Evolutionary conservation across 2,888 invertebrate genomes (phyloP).

Genomic region (Agrotis puta): DNA sequence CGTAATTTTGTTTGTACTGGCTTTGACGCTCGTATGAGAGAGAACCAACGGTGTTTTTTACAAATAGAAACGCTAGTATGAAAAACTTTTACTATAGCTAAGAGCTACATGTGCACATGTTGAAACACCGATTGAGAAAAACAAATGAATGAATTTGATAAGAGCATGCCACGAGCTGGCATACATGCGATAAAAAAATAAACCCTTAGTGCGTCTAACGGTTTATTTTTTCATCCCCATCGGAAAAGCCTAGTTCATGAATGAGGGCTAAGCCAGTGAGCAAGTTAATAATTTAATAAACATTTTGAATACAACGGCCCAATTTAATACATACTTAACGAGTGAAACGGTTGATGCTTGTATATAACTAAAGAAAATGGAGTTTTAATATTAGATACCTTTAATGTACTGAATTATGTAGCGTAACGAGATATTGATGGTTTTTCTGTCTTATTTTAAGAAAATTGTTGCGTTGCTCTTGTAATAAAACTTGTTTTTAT

Average conservation of each 20-base stretch:
- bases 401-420: slow-evolving; percentile 34
- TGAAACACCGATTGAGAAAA: neutral
- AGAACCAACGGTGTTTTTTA: too few species aligned
- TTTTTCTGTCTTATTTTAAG: slow-evolving; percentile 14
- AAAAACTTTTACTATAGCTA: neutral
- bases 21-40: too few species aligned
- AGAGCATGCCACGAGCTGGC: neutral
- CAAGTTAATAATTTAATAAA: slow-evolving; percentile 14
- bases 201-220: too few species aligned
- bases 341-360: slow-evolving; percentile 1
- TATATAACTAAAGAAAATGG: slow-evolving; percentile 32
- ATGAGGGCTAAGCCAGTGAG: neutral
- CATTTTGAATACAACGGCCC: slow-evolving; percentile 2
- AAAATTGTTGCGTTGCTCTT: slow-evolving; percentile 1
- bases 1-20: too few species aligned
- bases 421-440: slow-evolving; percentile 50
- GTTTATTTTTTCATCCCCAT: too few species aligned
- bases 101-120: neutral
- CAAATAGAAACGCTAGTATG: too few species aligned
- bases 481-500: slow-evolving; percentile 7
- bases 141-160: neutral
- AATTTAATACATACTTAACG: slow-evolving; percentile 40
- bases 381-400: slow-evolving; percentile 43
- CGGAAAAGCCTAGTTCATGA: neutral
- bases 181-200: too few species aligned